Conservation (phyloP, 1,140 invertebrate species). For the Aphaenogaster floridana region DNA sequence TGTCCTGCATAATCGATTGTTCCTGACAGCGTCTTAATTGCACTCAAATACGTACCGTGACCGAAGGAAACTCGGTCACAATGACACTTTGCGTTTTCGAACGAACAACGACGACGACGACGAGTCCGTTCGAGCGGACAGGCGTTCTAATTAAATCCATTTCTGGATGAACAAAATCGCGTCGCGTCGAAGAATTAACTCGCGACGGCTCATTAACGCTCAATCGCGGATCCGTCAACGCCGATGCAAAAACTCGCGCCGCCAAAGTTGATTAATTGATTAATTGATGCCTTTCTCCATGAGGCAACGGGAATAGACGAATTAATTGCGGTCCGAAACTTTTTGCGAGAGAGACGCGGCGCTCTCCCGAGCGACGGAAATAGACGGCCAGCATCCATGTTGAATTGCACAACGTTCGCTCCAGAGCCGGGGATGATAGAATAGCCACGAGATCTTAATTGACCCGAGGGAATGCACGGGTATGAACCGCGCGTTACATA, state of each 20-base stretch:
- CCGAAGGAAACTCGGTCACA: slow-evolving; percentile 17
- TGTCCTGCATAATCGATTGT: slow-evolving; percentile 43
- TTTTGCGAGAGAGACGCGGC: background rate
- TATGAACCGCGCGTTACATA: slow-evolving; percentile 70
- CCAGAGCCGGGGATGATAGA: slow-evolving; percentile 73
- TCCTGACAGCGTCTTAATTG: slow-evolving; percentile 45
- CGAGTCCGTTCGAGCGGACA: background rate
- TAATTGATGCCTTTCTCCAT: slow-evolving; percentile 25
- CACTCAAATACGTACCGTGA: slow-evolving; percentile 6
- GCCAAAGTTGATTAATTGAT: background rate
- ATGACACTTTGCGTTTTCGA: slow-evolving; percentile 25
- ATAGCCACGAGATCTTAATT: slow-evolving; percentile 79
- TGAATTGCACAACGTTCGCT: slow-evolving; percentile 74
- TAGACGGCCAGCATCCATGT: slow-evolving; percentile 26
- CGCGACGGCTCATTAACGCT: slow-evolving; percentile 28
- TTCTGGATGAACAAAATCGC: background rate
- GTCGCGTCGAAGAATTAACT: background rate
- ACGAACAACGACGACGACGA: background rate
- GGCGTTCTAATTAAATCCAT: slow-evolving; percentile 33
- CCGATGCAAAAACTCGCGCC: slow-evolving; percentile 7
- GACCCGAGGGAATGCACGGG: slow-evolving; percentile 76
- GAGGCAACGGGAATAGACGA: background rate
- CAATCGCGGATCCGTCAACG: background rate
- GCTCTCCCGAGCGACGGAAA: slow-evolving; percentile 39
- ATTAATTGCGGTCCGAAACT: slow-evolving; percentile 35